phyloP scores from a whole-genome alignment of 2,888 invertebrate species.

The Synergus japonicus region DNA sequence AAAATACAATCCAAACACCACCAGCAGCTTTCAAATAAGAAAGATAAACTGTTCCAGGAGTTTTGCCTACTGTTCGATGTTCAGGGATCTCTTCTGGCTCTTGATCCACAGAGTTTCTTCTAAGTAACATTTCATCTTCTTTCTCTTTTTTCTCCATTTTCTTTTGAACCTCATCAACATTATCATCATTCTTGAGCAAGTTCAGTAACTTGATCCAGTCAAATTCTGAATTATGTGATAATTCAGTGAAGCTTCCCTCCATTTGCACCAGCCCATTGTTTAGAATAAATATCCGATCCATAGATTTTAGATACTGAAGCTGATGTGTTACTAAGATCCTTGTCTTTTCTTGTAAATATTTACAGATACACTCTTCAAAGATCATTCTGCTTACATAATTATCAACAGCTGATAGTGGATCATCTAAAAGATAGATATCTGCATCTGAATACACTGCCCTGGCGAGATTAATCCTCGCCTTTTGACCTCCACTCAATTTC shows the following conservation, averaged over 20 bases:
- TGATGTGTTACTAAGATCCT: conserved; percentile 79
- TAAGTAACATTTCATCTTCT: conserved; percentile 4
- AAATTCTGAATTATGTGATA: conserved; percentile 79
- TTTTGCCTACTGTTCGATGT: conserved; percentile 53
- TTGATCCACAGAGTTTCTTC: neutral
- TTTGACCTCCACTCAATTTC: conserved; percentile 89
- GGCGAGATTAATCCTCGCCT: conserved; percentile 86
- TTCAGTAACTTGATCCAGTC: conserved; percentile 81
- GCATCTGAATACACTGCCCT: conserved; percentile 87
- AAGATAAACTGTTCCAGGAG: conserved; percentile 57
- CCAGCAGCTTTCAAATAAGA: conserved; percentile 70
- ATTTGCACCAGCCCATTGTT: conserved; percentile 80
- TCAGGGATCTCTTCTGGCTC: conserved; percentile 5
- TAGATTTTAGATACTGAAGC: conserved; percentile 86
- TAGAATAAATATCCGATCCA: conserved; percentile 80
- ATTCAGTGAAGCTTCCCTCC: conserved; percentile 81
- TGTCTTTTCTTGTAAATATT: conserved; percentile 45
- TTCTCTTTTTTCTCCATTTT: neutral
- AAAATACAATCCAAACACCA: conserved; percentile 59
- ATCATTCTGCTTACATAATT: conserved; percentile 84
- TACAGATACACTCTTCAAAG: conserved; percentile 73
- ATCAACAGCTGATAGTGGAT: conserved; percentile 87
- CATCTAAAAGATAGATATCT: conserved; percentile 88
- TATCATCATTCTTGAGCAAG: conserved; percentile 53
- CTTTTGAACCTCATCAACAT: neutral